phyloP scores from a whole-genome alignment of 2,888 invertebrate genomes.

The Agrenia bidenticulata region DNA sequence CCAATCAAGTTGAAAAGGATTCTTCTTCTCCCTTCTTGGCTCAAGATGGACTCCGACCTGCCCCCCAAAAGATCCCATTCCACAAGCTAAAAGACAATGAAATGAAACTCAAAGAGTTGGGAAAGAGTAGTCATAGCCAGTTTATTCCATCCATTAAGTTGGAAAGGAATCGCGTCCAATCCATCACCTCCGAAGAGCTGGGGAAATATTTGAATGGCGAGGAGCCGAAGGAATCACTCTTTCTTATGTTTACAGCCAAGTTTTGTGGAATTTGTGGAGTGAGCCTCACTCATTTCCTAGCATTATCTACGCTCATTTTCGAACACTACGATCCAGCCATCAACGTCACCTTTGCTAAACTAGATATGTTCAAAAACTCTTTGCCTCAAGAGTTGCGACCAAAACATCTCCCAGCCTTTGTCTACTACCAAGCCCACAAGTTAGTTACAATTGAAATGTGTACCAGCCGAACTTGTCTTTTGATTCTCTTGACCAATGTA shows the following conservation, averaged over 20 bases:
- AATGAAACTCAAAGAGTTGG: too few species aligned
- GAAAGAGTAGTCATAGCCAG: too few species aligned
- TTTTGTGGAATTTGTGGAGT: constrained; percentile 51
- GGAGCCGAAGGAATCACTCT: constrained; percentile 27
- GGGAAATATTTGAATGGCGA: constrained; percentile 28
- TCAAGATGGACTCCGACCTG: too few species aligned
- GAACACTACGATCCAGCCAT: constrained; percentile 31
- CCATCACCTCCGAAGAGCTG: constrained; percentile 29
- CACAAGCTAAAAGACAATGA: too few species aligned
- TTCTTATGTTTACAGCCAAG: constrained; percentile 47
- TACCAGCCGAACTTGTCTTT: too few species aligned
- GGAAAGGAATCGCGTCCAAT: too few species aligned
- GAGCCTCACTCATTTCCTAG: constrained; percentile 42
- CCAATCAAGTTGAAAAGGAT: constrained; percentile 26
- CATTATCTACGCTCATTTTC: constrained; percentile 43
- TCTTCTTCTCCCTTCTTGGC: too few species aligned
- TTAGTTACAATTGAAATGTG: constrained; percentile 32
- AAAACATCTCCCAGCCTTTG: constrained; percentile 45
- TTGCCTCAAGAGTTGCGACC: constrained; percentile 44
- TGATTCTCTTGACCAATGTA: not conserved
- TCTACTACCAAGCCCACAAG: constrained; percentile 47
- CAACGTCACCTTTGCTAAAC: constrained; percentile 38
- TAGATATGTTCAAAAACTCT: constrained; percentile 48
- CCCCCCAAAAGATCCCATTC: too few species aligned
- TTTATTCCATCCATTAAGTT: too few species aligned